Evolutionary conservation across 2,888 invertebrate genomes (phyloP).

Genomic region (Chaetogeoica ovagalla): DNA sequence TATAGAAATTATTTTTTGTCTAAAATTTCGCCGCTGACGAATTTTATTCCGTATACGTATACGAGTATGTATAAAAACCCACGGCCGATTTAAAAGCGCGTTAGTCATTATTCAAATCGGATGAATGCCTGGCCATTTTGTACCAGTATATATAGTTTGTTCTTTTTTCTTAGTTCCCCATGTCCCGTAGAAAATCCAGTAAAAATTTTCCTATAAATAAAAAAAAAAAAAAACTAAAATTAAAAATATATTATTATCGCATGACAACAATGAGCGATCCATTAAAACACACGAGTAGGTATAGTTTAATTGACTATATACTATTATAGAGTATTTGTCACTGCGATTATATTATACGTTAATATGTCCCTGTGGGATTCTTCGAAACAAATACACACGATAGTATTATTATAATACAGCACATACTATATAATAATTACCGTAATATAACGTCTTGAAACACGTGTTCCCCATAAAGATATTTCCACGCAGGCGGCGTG

Average conservation of each 20-base stretch:
- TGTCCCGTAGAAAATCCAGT: not conserved
- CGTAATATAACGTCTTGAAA: not conserved
- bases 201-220: not conserved
- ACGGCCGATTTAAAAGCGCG: not conserved
- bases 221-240: slow-evolving; percentile 1
- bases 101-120: not conserved
- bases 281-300: no score
- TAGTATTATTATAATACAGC: no score
- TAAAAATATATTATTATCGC: not conserved
- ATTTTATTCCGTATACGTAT: not conserved
- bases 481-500: not conserved
- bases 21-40: no score
- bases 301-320: no score
- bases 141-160: not conserved
- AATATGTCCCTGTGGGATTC: not conserved
- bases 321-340: not conserved
- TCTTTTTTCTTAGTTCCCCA: not conserved
- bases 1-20: no score
- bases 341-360: not conserved
- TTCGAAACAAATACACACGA: not conserved
- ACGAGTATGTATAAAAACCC: no score
- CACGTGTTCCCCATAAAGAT: not conserved
- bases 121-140: not conserved
- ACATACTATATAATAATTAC: not conserved
- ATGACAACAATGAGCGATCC: not conserved